These are phyloP conservation scores for Pentalonia nigronervosa DNA, from an alignment of 1,140 invertebrate species.

Conservation along the genomic window DNA sequence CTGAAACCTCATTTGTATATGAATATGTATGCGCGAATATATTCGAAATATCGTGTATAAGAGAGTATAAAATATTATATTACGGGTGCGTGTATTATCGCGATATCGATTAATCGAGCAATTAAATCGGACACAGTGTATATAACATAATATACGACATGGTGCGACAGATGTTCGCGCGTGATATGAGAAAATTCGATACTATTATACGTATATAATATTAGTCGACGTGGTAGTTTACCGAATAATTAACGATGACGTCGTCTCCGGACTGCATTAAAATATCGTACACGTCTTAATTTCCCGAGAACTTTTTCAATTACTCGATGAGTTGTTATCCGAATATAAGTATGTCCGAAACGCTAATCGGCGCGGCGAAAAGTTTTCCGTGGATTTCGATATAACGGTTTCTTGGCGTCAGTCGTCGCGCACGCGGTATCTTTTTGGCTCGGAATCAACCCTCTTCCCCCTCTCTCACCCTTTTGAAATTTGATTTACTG, in stretches of 20 bases:
- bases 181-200: not conserved
- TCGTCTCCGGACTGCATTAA: not conserved
- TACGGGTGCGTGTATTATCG: not conserved
- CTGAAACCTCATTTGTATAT: not conserved
- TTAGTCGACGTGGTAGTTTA: not conserved
- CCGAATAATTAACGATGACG: not conserved
- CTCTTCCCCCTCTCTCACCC: not conserved
- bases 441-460: not conserved
- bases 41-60: not conserved
- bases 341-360: slow-evolving; percentile 13
- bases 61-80: not conserved
- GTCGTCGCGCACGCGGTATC: not conserved
- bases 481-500: slow-evolving; percentile 39
- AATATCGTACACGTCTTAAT: not conserved
- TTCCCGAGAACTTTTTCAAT: not conserved
- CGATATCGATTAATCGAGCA: not conserved
- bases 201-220: not conserved
- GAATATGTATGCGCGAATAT: not conserved
- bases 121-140: not conserved
- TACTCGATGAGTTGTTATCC: slow-evolving; percentile 24
- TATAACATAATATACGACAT: not conserved
- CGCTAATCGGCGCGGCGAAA: not conserved
- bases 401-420: not conserved
- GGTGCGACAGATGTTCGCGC: not conserved
- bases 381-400: not conserved